Conservation (phyloP, 2,113 vertebrate species). For the Vulpes lagopus region DNA sequence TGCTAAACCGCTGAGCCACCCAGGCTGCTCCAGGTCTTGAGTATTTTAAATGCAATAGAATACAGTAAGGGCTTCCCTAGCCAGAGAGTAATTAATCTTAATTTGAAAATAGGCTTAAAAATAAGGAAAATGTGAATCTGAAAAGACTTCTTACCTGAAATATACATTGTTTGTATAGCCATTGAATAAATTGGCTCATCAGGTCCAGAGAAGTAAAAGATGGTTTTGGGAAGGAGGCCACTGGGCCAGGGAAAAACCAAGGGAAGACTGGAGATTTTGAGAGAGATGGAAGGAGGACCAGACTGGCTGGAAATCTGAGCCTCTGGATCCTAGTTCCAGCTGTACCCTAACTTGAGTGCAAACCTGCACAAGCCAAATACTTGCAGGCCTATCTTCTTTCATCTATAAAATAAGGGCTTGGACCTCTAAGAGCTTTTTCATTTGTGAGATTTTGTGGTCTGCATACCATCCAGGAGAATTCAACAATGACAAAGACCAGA, state of each 20-base stretch:
- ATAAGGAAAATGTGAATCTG: not conserved
- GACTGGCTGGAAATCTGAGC: not conserved
- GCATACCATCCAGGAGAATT: not conserved
- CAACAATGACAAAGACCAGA: not conserved
- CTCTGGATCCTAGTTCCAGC: not conserved
- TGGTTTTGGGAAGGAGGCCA: not conserved
- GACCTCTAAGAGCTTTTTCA: not conserved
- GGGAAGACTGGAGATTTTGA: not conserved
- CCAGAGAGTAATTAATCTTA: not conserved
- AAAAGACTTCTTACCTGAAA: not conserved
- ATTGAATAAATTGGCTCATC: not conserved
- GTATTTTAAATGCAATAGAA: not conserved
- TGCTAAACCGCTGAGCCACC: not conserved
- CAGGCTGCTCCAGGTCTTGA: not conserved
- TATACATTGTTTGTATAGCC: not conserved
- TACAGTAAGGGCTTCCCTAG: not conserved
- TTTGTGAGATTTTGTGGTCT: not conserved
- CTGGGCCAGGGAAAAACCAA: not conserved
- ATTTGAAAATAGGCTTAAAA: not conserved
- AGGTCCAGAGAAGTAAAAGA: not conserved
- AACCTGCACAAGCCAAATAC: not conserved
- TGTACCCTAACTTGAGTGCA: not conserved
- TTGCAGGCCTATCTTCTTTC: not conserved
- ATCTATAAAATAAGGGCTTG: not conserved
- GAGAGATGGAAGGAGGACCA: not conserved